Base-by-base conservation (phyloP, 2,797 vertebrate species). In the Naso thynnoides region DNA sequence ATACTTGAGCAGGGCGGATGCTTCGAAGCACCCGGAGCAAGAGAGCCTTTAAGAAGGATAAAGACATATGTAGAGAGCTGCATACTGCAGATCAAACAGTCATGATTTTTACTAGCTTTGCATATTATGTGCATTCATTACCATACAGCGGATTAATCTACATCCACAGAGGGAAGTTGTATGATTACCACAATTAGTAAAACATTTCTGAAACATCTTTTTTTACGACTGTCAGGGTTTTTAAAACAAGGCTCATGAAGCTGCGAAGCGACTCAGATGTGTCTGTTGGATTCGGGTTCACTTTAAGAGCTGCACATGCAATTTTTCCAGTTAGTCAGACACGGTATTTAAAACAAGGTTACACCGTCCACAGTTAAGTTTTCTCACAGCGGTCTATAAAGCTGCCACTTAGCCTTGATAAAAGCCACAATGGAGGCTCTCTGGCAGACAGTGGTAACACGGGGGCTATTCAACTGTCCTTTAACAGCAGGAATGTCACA, bases 321-420 rank as follows among this genome's bases (percentile, higher is more conserved):
- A 24, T 54, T 23, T 67, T 53, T 14, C 63, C 33, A 21, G 14
- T 49, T 54, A 39, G 36, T 52, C 29, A 9, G 56, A n/a, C 23
- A 36, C 13, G 50, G 64, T 52, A 47, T 72, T 45, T 55, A 69
- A 65, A 76, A 63, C 21, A 5, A 45, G 41, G 45, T 41, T 31
- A 13, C 31, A 29, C 38, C 70, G 47, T 42, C 16, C 50, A 60
- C 60, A 55, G 54, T 55, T 45, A 55, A 70, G 70, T 67, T 73
- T 72, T 78, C 68, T 73, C 53, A n/a, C 75, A 61, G 77, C n/a
- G 69, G 67, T 85, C 75, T 48, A 67, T 83, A 73, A 83, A 83
- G 39, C 57, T 65, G 62, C 53, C 69, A 48, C 76, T 82, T 71
- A 69, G 62, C 50, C 26, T 49, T 36, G 33, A 9, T 36, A 36